Base-by-base conservation (phyloP, 2,888 invertebrate genomes). In the Tridacna crocea region DNA sequence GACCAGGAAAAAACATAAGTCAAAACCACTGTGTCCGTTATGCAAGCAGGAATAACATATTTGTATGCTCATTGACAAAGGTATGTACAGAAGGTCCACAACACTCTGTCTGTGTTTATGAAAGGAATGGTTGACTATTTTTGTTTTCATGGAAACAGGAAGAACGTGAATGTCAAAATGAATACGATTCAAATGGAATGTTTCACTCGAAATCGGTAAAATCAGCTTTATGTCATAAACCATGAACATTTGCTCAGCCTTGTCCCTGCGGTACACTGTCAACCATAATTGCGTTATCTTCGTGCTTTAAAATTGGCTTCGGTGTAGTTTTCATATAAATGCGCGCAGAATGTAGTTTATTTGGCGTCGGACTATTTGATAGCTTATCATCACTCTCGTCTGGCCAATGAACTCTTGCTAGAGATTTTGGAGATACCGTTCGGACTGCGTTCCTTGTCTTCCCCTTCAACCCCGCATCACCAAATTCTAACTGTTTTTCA, bases 241-340 rank as follows among this genome's bases (percentile, higher is more conserved):
- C 36, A 36, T 36, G 2, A 6, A 3, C 3, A 55, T 19, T 55
- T 15, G 55, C 15, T 55, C 70, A 70, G 12, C 70, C 70, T 8
- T 70, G 70, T 10, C 70, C 70, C 15, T 70, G 70, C 6, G 70
- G 22, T 22, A 70, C 51, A 26, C 6, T 22, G 55, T 70, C 70
- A 12, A 70, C 51, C 46, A 70, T 70, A 70, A 70, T 48, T 51
- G 61, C 61, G 22, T 74, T 22, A 13, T 74, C 74, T 22, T 84
- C 86, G 61, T 84, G 86, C 55, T 87, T 87, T 17, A 87, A 68
- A 47, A 84, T 84, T 22, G 84, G 84, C 66, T 87, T 84, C 17
- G 86, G 86, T 10, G 82, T 84, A 3, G 86, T 82, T 70, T 87
- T 87, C 74, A 84, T 73, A 46, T 75, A 87, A 15, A 87, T 36